Evolutionary conservation across 2,797 vertebrate genomes (phyloP).

Genomic region (Pseudocheirus occidentalis): DNA sequence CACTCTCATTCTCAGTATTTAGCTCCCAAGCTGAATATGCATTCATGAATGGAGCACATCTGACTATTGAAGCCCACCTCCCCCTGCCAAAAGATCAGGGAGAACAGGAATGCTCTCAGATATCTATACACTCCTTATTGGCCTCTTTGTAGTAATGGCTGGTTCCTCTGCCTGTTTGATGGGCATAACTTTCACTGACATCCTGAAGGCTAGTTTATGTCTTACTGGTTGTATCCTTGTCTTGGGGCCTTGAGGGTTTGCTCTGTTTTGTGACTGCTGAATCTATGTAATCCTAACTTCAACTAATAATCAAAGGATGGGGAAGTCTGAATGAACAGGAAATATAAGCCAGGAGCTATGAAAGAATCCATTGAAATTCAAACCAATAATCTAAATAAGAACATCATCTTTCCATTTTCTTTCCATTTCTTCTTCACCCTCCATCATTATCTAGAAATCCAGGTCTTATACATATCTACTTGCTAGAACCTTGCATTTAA

Average conservation of each 20-base stretch:
- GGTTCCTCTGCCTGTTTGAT: not conserved
- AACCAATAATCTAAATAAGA: not conserved
- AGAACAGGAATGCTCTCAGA: not conserved
- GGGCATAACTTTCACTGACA: not conserved
- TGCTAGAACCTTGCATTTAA: not conserved
- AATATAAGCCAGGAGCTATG: not conserved
- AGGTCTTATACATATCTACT: not conserved
- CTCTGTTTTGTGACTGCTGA: not conserved
- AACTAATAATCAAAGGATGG: not conserved
- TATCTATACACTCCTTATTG: not conserved
- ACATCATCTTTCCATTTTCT: not conserved
- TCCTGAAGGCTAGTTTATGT: not conserved
- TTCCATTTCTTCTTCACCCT: not conserved
- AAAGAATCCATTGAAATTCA: not conserved
- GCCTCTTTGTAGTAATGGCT: not conserved
- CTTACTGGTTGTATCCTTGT: not conserved
- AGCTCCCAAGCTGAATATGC: not conserved
- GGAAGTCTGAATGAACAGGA: not conserved
- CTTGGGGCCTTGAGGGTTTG: not conserved
- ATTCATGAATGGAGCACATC: not conserved
- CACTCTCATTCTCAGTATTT: not conserved
- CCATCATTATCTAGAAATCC: not conserved
- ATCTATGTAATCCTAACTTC: not conserved
- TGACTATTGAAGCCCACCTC: not conserved
- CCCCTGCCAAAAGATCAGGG: not conserved